These are phyloP conservation scores for Mustelus asterias DNA, from an alignment of 2,113 vertebrate species.

Conservation along the genomic window DNA sequence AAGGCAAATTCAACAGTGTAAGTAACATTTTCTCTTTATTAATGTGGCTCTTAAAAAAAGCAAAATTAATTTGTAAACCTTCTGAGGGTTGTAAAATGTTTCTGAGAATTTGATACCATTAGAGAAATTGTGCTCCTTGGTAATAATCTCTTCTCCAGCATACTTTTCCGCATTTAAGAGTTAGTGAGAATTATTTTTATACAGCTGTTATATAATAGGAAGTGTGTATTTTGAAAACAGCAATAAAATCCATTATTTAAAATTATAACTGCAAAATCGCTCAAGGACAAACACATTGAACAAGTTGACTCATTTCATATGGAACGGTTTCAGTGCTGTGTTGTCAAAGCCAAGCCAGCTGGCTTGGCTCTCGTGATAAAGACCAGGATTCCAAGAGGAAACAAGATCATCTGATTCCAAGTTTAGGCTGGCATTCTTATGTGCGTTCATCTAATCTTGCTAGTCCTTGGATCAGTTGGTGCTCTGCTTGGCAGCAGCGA, in stretches of 20 bases:
- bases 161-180: neutral
- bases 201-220: slow-evolving; percentile 2
- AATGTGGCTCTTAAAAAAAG: neutral
- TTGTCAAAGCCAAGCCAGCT: slow-evolving; percentile 20
- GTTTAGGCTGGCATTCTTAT: slow-evolving; percentile 23
- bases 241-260: slow-evolving; percentile 29
- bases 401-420: slow-evolving; percentile 10
- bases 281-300: slow-evolving; percentile 25
- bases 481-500: neutral
- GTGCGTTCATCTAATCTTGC: neutral
- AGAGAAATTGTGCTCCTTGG: neutral
- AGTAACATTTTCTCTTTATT: neutral
- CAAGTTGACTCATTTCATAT: slow-evolving; percentile 30
- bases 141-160: neutral
- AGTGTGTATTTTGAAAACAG: slow-evolving; percentile 18
- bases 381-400: neutral
- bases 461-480: neutral
- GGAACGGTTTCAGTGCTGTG: neutral
- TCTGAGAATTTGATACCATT: neutral
- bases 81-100: neutral
- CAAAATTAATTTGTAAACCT: slow-evolving; percentile 13
- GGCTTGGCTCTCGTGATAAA: neutral
- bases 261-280: slow-evolving; percentile 29
- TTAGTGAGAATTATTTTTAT: slow-evolving; percentile 3
- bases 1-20: neutral